Evolutionary conservation across 2,888 invertebrate genomes (phyloP), one percentile per base, ranked within the genome.

Genomic region (Kryphioiulus occultus): DNA sequence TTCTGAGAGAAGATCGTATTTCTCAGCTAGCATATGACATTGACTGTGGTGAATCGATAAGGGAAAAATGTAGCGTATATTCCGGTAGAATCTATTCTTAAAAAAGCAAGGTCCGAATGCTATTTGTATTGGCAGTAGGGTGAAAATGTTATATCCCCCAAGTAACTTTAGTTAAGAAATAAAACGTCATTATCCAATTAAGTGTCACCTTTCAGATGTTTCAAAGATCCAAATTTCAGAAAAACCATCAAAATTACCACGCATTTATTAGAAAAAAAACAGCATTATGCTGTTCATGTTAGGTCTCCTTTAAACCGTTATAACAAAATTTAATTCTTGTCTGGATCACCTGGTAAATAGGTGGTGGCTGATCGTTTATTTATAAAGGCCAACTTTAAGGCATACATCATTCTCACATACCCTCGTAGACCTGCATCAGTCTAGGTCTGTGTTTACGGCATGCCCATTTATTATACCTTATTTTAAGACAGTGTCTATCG

Each of bases 401-500:
- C 78, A 78, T 78, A 78, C 78, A 78, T 78, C 78, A 78, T 32
- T 78, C 30, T 78, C 30, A 17, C 30, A 26, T 68, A 32, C 30
- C 78, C 78, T 78, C 17, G 78, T 78, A 78, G 78, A 32, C 78
- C 78, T 78, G 9, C 78, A 78, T 78, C 78, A 78, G 30, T 26
- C 68, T 68, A n/a, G 68, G 68, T n/a, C 68, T 68, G 10, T 78
- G 78, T 78, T 78, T 78, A 78, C 30, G 30, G 78, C 78, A 78
- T 17, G 78, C 30, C 78, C 78, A 78, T 78, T 78, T 78, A 78
- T 78, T 78, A 78, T 30, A 78, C 78, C 78, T 78, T 78, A 78
- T 78, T 78, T 78, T 78, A 78, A 78, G 78, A 32, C 78, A 78
- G 78, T 78, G 78, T 78, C 78, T 78, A 78, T 78, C 78, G 78